Evolutionary conservation across 2,113 vertebrate genomes (phyloP), one percentile per base, ranked within the genome.

Genomic region (Indicator maculatus): DNA sequence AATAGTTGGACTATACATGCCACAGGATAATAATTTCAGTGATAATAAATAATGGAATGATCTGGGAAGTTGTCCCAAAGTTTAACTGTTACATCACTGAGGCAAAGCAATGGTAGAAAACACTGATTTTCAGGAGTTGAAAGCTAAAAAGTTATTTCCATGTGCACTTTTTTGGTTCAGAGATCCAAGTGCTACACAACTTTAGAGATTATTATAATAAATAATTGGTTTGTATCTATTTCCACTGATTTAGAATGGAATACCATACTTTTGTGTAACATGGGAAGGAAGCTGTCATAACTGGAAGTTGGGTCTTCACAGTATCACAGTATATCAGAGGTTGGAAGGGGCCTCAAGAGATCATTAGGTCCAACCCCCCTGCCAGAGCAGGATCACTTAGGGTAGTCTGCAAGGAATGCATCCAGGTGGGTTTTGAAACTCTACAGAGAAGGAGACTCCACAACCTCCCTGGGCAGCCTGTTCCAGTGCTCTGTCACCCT

Each of bases 11-110:
- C 36, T 83, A 26, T 17, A 1, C 86, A 53, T 90, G 44, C 24
- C 70, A 19, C 13, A 30, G 77, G 72, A 63, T 50, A 89, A 77
- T 74, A 73, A 92, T 66, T 86, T 56, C 63, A 73, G 31, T 23
- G 61, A 9, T 56, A 8, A 7, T 86, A 93, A 90, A 91, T 94
- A 95, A 63, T n/a, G 24, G n/a, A 61, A 41, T 52, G 5, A 8
- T 12, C 27, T 59, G 27, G 20, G 59, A 89, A 59, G 15, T 28
- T 84, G 24, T 72, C 36, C 18, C 16, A 30, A 23, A 8, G 3
- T 33, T 84, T 87, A 92, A 75, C 76, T 60, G 1, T 50, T 66
- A 7, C 7, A 44, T 44, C 33, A 50, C 58, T n/a, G 61, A 19
- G 33, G 8, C 8, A 58, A 38, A 77, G 16, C 21, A 66, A 19